Conservation (phyloP, 2,113 vertebrate species). For the Anthoscopus minutus region DNA sequence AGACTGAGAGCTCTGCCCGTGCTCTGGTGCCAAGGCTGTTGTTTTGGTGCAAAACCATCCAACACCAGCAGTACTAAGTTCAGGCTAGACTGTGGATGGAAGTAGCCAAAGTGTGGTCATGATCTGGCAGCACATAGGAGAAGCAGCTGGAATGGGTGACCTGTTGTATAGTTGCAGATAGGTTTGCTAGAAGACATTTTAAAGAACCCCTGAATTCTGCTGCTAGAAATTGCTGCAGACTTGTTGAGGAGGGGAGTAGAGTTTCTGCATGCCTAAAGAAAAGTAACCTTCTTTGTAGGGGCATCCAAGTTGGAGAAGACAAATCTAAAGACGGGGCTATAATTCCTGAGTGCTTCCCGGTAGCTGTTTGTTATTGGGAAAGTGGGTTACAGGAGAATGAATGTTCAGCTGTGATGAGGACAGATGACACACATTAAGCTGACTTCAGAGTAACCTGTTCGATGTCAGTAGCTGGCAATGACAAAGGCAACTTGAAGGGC, state of each 20-base stretch:
- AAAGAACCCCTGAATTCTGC: neutral
- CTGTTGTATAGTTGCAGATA: rapidly evolving
- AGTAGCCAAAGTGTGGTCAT: neutral
- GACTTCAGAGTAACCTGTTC: neutral
- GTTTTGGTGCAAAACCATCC: neutral
- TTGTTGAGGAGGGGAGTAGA: neutral
- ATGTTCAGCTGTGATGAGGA: neutral
- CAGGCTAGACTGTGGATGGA: neutral
- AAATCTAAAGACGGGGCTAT: neutral
- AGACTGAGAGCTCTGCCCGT: neutral
- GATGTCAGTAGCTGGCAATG: neutral
- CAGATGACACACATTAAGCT: neutral
- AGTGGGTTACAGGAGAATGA: neutral
- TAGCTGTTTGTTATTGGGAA: neutral
- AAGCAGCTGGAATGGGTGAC: neutral
- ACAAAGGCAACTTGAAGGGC: neutral
- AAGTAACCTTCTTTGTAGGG: neutral
- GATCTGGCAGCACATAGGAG: neutral
- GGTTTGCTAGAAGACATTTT: neutral
- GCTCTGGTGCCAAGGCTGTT: neutral
- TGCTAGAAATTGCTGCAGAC: neutral
- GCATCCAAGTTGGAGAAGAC: neutral
- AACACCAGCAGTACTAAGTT: neutral
- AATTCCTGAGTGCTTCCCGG: neutral
- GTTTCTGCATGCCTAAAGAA: neutral